Evolutionary conservation across 2,888 invertebrate genomes (phyloP).

Genomic region (Prosopocoilus inquinatus): DNA sequence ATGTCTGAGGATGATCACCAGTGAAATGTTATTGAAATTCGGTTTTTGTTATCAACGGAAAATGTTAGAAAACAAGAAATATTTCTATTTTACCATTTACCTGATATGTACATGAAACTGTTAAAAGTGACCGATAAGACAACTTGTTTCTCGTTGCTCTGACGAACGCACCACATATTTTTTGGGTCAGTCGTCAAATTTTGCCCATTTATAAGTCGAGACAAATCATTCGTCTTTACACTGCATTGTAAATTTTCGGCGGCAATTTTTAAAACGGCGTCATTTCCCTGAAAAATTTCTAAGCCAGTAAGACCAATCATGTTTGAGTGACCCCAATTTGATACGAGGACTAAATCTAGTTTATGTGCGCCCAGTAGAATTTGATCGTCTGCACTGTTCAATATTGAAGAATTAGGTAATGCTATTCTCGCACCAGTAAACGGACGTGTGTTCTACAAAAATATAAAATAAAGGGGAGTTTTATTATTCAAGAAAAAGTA

Average conservation of each 20-base stretch:
- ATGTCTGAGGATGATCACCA: too few species aligned
- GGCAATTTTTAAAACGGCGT: constrained; percentile 32
- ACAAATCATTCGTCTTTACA: constrained; percentile 34
- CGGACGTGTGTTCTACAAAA: too few species aligned
- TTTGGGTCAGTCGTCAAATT: constrained; percentile 66
- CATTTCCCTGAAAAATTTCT: constrained; percentile 54
- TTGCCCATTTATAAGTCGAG: constrained; percentile 60
- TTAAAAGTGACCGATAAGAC: constrained; percentile 39
- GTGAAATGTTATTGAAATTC: background rate
- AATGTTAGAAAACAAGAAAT: background rate
- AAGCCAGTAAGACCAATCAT: constrained; percentile 62
- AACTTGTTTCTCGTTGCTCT: constrained; percentile 35
- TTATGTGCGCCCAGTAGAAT: constrained; percentile 41
- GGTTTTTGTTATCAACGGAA: background rate
- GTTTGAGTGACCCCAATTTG: constrained; percentile 64
- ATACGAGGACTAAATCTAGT: constrained; percentile 58
- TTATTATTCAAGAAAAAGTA: background rate
- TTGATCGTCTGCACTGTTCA: constrained; percentile 26
- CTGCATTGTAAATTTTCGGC: constrained; percentile 36
- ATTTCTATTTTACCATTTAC: too few species aligned
- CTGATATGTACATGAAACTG: constrained; percentile 40
- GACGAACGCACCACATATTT: constrained; percentile 64
- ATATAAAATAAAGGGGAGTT: constrained; percentile 8
- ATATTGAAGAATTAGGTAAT: too few species aligned
- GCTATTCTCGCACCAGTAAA: too few species aligned